Percentiles rank a stretch among this genome's conserved stretches.
Conservation (phyloP, 64 coral and sea anemone species). For the Pachyseris speciosa region DNA sequence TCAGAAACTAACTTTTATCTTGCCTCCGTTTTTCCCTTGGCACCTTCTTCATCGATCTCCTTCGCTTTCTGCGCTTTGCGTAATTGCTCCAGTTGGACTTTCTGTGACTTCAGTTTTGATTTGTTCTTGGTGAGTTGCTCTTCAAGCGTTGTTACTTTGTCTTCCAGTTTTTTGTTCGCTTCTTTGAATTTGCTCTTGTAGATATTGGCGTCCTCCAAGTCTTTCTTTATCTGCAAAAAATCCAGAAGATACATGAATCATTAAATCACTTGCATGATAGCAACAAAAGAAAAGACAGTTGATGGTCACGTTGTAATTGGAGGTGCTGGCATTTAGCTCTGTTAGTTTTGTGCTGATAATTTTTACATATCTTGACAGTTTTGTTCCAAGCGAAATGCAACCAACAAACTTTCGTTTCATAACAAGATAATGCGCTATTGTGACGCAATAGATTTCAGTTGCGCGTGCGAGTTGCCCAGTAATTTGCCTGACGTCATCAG, state of each 20-base stretch:
- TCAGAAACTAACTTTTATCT: background rate
- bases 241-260: too few species aligned
- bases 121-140: constrained; percentile 70
- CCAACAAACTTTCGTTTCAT: background rate
- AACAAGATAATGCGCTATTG: background rate
- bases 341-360: too few species aligned
- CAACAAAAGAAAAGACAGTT: too few species aligned
- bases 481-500: background rate
- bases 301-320: too few species aligned
- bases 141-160: constrained; percentile 64
- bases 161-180: constrained; percentile 69
- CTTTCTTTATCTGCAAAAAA: constrained; percentile 72
- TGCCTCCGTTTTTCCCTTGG: constrained; percentile 75
- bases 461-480: background rate
- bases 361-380: too few species aligned
- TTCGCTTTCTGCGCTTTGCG: constrained; percentile 62
- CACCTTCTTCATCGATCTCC: constrained; percentile 68
- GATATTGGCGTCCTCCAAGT: constrained; percentile 76
- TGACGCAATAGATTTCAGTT: background rate
- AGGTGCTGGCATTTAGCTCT: too few species aligned
- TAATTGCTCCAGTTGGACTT: constrained; percentile 71
- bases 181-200: constrained; percentile 71
- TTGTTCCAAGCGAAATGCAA: background rate
- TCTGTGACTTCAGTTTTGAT: constrained; percentile 67
- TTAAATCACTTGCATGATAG: too few species aligned